Base-by-base conservation (phyloP, 1,140 invertebrate species). In the Phymastichus coffea region DNA sequence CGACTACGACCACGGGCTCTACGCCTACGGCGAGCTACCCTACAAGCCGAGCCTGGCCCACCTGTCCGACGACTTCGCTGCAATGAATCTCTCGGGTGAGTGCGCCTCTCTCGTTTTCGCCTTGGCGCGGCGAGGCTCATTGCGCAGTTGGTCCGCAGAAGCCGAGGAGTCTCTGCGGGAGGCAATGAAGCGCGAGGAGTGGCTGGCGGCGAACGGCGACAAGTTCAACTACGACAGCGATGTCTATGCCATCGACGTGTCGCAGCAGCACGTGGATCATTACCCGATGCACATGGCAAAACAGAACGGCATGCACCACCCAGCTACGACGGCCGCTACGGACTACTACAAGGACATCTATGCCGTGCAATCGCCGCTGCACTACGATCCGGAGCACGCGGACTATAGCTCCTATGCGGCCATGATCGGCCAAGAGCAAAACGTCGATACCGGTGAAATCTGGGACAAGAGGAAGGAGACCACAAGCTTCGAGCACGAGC, bases 401-500 rank as follows among this genome's bases (percentile, higher is more conserved):
- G 74, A 79, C 64, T 79, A 78, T 49, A 69, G 64, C 28, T 68
- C 70, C 12, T 79, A 78, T 49, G 67, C 67, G 2, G 66, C 70
- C 2, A 57, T 62, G 47, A 74, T 78, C 12, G 77, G 76, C 3
- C 77, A 80, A 22, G 78, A 79, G 20, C 78, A 80, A 41, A 80
- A 79, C 63, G 76, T 78, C 25, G 78, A 80, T 51, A 80, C 78
- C 15, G 77, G 76, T 0, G 77, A 80, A 62, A 79, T 80, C 53
- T 80, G 78, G 78, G 75, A 80, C 44, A 82, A 82, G 55, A 76
- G 81, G 61, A 85, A 86, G 74, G 85, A 88, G 67, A 86, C 83
- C 22, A 88, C 87, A 12, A 88, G 86, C 58, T 88, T 88, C 70
- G 87, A 88, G 63, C 82, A 86, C 41, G 85, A 85, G 64, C 83